Evolutionary conservation across 2,797 vertebrate species (phyloP).

Genomic region (Pipistrellus pygmaeus): DNA sequence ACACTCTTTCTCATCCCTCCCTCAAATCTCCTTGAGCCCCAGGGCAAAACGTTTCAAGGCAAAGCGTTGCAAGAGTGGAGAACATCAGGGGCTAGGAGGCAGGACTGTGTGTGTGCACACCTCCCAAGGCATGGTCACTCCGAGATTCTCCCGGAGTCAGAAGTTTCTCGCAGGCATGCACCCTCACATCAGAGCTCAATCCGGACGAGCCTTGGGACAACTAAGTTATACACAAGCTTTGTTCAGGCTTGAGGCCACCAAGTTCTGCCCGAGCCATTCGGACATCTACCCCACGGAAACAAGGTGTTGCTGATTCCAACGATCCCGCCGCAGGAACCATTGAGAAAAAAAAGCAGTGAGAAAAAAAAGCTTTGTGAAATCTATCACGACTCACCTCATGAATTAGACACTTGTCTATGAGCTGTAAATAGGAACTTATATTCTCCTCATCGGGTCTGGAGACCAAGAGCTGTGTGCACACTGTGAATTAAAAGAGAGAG

Average conservation of each 20-base stretch:
- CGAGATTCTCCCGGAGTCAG: not conserved
- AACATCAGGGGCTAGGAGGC: accelerated
- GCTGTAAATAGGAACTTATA: constrained; percentile 98
- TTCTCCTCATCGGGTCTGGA: constrained; percentile 98
- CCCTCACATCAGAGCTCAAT: not conserved
- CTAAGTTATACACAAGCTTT: not conserved
- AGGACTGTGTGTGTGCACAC: not conserved
- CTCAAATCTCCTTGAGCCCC: not conserved
- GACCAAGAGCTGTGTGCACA: constrained; percentile 98
- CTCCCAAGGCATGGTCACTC: not conserved
- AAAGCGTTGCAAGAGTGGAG: not conserved
- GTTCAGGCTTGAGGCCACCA: not conserved
- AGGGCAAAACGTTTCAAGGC: not conserved
- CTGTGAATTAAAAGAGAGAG: constrained; percentile 84
- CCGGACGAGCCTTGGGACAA: not conserved
- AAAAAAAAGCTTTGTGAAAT: constrained; percentile 65
- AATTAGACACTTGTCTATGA: constrained; percentile 98
- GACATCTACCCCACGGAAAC: not conserved
- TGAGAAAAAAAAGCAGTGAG: constrained; percentile 57
- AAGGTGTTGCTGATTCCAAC: not conserved
- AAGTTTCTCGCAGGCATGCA: not conserved
- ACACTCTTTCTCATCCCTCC: not conserved
- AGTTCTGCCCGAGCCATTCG: constrained; percentile 74
- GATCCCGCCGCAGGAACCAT: constrained; percentile 72
- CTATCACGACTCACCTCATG: constrained; percentile 93